A percentile compares a stretch with the other conserved stretches of the same genome.
Conservation (phyloP, 2,888 invertebrate genomes). For the Masnerella sp. region DNA sequence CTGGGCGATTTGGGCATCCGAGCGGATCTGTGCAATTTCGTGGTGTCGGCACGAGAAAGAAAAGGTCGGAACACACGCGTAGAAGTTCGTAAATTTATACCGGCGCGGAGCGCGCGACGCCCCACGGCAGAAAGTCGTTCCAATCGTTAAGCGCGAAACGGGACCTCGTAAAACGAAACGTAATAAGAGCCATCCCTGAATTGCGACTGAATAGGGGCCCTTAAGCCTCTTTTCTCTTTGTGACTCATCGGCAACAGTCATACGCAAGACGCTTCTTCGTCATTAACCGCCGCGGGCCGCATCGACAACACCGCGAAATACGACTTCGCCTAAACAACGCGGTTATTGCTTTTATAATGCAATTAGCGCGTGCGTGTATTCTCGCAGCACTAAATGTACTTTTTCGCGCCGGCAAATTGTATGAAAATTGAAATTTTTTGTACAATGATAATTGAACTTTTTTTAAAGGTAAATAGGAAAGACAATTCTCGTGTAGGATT, state of each 20-base stretch:
- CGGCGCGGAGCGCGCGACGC: slow-evolving; percentile 47
- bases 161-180: slow-evolving; percentile 66
- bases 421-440: no score
- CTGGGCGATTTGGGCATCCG: slow-evolving; percentile 26
- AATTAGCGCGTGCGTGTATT: slow-evolving; percentile 29
- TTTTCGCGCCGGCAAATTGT: no score
- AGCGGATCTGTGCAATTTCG: slow-evolving; percentile 27
- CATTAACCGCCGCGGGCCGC: slow-evolving; percentile 26
- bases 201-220: slow-evolving; percentile 52
- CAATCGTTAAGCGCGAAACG: slow-evolving; percentile 67
- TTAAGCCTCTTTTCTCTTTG: slow-evolving; percentile 56
- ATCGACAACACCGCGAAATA: slow-evolving; percentile 20
- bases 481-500: no score
- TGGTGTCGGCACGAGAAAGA: slow-evolving; percentile 41
- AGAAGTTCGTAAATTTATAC: slow-evolving; percentile 60
- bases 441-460: no score
- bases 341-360: slow-evolving; percentile 25
- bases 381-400: background rate
- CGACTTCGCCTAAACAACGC: slow-evolving; percentile 20
- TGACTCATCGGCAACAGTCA: slow-evolving; percentile 55
- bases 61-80: slow-evolving; percentile 41
- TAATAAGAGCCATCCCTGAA: slow-evolving; percentile 59
- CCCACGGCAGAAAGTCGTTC: slow-evolving; percentile 64
- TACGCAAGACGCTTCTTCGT: slow-evolving; percentile 43
- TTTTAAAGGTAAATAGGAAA: no score